Base-by-base conservation (phyloP, 2,888 invertebrate species). In the Iselma pallidipennis region DNA sequence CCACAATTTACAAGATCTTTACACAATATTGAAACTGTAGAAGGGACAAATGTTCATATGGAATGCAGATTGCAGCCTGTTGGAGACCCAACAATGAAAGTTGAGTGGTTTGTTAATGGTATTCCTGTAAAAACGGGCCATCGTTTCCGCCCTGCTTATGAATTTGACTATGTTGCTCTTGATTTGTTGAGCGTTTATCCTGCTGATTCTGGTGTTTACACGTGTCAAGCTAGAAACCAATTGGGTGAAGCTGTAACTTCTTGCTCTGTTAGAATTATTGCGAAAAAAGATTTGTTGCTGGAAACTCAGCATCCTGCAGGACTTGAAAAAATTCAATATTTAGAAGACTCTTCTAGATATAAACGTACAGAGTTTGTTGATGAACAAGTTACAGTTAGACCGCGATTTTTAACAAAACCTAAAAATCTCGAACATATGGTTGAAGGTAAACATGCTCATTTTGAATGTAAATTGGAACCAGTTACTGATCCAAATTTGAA, bases 101-200 rank as follows among this genome's bases (percentile, higher is more conserved):
- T 96, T 56, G 96, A 95, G 68, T 99, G 99, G 99, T 94, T 95
- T 80, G 94, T 95, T 61, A 96, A 99, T 80, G 98, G 96, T 19
- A 87, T 90, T 68, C 95, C 97, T 0, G 89, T 98, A 1, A 94
- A 92, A 78, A 92, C 93, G 48, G 97, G 97, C 69, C 90, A 96
- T 77, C 88, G 98, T 68, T 98, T 98, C 84, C 89, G 96, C 77
- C 97, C 97, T 45, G 95, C 96, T 2, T 94, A 95, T 76, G 98
- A 98, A 82, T 97, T 98, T 80, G 97, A 97, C 76, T 98, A 96
- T 78, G 97, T 98, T 16, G 96, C 98, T 7, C 85, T 99, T 56
- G 98, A 98, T 82, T 88, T 99, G 54, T 85, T 98, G 21, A 96
- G 96, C 75, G 96, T 97, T 23, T 98, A 97, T 79, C 95, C 98